phyloP scores from a whole-genome alignment of 2,888 invertebrate species.

The Papilio gigon region DNA sequence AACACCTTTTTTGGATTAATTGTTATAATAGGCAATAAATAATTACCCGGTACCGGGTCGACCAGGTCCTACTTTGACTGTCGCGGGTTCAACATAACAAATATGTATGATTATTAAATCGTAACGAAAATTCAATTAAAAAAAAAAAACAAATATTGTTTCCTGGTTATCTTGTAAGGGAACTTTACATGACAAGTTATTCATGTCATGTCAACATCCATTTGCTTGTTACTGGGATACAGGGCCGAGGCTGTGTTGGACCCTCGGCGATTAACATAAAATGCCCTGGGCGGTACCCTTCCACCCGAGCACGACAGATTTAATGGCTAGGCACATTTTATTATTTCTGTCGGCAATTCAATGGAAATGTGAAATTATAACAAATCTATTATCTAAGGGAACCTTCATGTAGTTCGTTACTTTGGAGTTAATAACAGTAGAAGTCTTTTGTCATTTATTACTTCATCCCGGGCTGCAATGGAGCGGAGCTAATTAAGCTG shows the following conservation, averaged over 20 bases:
- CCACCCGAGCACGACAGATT: background rate
- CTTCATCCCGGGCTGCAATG: background rate
- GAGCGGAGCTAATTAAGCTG: background rate
- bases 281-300: background rate
- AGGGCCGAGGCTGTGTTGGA: background rate
- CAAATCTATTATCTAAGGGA: background rate
- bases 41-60: too few relatives aligned
- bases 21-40: too few relatives aligned
- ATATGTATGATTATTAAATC: background rate
- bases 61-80: too few relatives aligned
- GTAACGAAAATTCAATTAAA: background rate
- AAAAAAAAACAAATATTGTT: constrained; percentile 8
- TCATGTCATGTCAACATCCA: constrained; percentile 13
- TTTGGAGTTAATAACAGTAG: background rate
- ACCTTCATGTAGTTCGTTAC: background rate
- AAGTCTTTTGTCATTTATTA: background rate
- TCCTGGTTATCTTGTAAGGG: background rate
- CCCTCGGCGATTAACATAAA: constrained; percentile 17
- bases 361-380: too few relatives aligned
- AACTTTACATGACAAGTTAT: background rate
- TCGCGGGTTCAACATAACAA: too few relatives aligned
- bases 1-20: background rate
- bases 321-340: background rate
- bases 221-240: background rate
- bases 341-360: background rate